Percentiles rank a stretch among this genome's conserved stretches.
Evolutionary conservation across 2,113 vertebrate species (phyloP).

Genomic region (Sinocyclocheilus rhinocerous): DNA sequence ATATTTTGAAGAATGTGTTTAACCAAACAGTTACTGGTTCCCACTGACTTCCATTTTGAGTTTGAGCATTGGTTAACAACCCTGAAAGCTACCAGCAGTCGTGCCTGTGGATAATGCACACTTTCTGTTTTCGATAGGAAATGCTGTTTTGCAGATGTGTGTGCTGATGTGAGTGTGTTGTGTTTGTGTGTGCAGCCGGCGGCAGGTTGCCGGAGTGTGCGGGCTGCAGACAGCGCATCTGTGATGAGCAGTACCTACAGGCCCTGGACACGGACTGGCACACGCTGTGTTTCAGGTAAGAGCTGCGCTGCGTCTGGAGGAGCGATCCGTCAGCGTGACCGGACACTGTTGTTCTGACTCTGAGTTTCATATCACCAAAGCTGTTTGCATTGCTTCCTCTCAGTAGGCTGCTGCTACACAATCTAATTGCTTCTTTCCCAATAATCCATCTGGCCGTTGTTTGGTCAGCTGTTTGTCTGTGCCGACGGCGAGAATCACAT

Average conservation of each 20-base stretch:
- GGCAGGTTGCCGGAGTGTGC: slow-evolving; percentile 89
- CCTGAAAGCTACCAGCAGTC: not conserved
- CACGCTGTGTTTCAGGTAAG: slow-evolving; percentile 87
- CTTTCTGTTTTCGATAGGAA: slow-evolving; percentile 37
- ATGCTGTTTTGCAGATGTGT: not conserved
- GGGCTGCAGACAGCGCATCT: slow-evolving; percentile 90
- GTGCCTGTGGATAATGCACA: not conserved
- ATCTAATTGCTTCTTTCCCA: slow-evolving; percentile 25
- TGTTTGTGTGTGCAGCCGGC: slow-evolving; percentile 68
- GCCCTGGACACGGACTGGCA: slow-evolving; percentile 92
- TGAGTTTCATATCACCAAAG: too few species aligned
- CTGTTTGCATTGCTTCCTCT: too few species aligned
- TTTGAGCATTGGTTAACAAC: not conserved
- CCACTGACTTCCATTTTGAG: not conserved
- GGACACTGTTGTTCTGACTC: too few species aligned
- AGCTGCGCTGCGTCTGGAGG: not conserved
- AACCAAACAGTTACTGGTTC: too few species aligned
- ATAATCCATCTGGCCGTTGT: not conserved
- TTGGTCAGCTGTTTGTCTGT: slow-evolving; percentile 40
- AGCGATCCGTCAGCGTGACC: too few species aligned
- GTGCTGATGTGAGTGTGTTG: slow-evolving; percentile 10
- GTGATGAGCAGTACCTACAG: slow-evolving; percentile 94
- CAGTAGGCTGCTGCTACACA: too few species aligned
- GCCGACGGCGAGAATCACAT: slow-evolving; percentile 4
- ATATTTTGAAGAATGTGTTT: too few species aligned